Evolutionary conservation across 2,888 invertebrate genomes (phyloP), one percentile per base, ranked within the genome.

Genomic region (Drosophila anomelani): DNA sequence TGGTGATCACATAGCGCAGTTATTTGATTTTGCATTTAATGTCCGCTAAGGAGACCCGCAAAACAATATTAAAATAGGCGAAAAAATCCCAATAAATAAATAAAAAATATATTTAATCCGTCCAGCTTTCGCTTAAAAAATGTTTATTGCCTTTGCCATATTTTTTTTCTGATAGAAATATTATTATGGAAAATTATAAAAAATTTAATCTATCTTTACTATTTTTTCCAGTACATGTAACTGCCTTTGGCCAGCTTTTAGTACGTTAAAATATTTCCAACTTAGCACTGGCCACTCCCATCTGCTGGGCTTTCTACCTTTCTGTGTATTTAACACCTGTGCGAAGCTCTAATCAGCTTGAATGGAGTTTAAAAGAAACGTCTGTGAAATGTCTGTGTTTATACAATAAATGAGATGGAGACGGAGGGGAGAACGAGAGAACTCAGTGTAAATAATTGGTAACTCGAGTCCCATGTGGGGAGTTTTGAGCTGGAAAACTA

Each of bases 21-120:
- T 86, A 80, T 85, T 85, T 86, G 86, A 78, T 78, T 84, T 84
- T 77, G 81, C 74, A 86, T 81, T 83, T 77, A 81, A 74, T 77
- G 75, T 57, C 72, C 75, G 75, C 73, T 76, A 68, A 70, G 72
- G 58, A 79, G 74, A 38, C 66, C 53, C 69, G 57, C 64, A 54
- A 44, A 47, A 43, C 53, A 46, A 23, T 67, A 57, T 38, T 41
- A 61, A 70, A 72, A 57, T 59, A 49, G 39, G n/a, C 12, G 43
- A 54, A 63, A 61, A 68, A 55, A 23, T 46, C 17, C 15, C 54
- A 47, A 46, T 9, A 12, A 26, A 60, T 59, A 41, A 26, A 49
- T 15, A 49, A 49, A 10, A 10, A 17, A 49, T 17, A 15, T 6
- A 36, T 41, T 46, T 47, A 64, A 68, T 36, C 29, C 41, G 36